Evolutionary conservation across 2,113 vertebrate genomes (phyloP), one percentile per base, ranked within the genome.

Genomic region (Ctenodactylus gundi): DNA sequence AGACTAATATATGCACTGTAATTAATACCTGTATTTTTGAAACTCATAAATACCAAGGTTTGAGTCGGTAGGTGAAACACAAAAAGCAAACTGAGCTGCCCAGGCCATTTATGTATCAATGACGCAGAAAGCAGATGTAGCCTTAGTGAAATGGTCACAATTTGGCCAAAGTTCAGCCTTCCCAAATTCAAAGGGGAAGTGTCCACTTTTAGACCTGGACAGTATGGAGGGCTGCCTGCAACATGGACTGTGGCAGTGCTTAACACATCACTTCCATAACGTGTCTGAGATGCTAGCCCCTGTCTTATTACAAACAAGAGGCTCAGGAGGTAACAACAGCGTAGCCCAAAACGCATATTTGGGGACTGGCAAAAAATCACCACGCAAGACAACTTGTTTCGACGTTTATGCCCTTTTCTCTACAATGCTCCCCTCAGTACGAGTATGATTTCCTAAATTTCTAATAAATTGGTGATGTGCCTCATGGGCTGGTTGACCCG

Each of bases 241-340:
- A 23, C 29, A 57, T 62, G 31, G 11, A n/a, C 17, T 34, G 1
- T 25, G 51, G 44, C 36, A 25, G 39, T 4, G 9, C 1, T 72
- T 93, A n/a, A 29, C 31, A 57, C 23, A 72, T 46, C 20, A 49
- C 31, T 77, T 46, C 7, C 29, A 3, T 49, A 44, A 91, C 51
- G 76, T 41, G 46, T 10, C 7, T 46, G 65, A 78, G 64, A 55
- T 70, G 34, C 58, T 64, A 77, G 75, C 25, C 23, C 13, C 4
- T 29, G 81, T 58, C 88, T 92, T 88, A 83, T 68, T n/a, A n/a
- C n/a, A 89, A 88, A 88, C 12, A 34, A 76, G 73, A 70, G 21
- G 23, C n/a, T 72, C 31, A 68, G 15, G 25, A 49, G 11, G 27
- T 75, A 73, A 85, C 0, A 5, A 20, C 41, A 64, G 6, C 82